Evolutionary conservation across 2,888 invertebrate genomes (phyloP).

Genomic region (Amaurobius ferox): DNA sequence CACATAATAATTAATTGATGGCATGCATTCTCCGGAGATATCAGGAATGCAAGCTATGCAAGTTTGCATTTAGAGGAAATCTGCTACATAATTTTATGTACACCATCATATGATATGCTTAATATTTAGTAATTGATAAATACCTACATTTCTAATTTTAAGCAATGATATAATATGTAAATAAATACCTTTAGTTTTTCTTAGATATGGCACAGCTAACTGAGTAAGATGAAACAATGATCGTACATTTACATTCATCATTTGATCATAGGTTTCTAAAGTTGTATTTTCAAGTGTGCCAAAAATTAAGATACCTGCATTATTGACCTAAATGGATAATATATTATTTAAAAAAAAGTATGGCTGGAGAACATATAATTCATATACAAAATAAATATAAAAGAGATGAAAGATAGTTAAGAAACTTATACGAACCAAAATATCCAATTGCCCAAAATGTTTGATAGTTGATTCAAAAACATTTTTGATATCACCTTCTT

Average conservation of each 20-base stretch:
- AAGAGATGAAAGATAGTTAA: no score
- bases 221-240: conserved; percentile 83
- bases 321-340: conserved; percentile 67
- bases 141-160: no score
- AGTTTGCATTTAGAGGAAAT: no score
- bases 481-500: conserved; percentile 85
- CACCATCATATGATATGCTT: no score
- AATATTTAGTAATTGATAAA: no score
- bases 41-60: no score
- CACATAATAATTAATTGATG: no score
- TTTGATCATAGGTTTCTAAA: conserved; percentile 90
- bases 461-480: conserved; percentile 85
- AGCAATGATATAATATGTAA: no score
- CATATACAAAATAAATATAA: background rate
- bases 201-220: conserved; percentile 90
- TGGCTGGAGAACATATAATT: no score
- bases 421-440: conserved; percentile 70
- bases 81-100: no score
- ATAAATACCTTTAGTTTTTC: conserved; percentile 80
- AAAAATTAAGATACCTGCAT: conserved; percentile 82
- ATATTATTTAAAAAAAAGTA: background rate
- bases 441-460: conserved; percentile 87
- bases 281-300: conserved; percentile 91
- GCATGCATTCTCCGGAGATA: no score
- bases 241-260: conserved; percentile 92